Evolutionary conservation across 1,140 invertebrate genomes (phyloP).

Genomic region (Melitaea cinxia): DNA sequence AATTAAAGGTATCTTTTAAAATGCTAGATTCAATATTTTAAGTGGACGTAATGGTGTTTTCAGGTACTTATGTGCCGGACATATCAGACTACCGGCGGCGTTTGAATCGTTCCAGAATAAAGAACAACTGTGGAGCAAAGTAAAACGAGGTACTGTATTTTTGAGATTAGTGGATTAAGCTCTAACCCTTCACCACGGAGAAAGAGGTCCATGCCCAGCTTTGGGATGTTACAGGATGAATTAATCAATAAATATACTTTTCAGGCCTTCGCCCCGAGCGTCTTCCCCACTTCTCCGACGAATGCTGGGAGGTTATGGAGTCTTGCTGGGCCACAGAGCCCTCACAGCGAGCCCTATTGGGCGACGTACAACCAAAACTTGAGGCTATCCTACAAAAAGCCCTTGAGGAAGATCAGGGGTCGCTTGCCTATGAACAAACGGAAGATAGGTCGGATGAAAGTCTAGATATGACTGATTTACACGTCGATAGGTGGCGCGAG

Average conservation of each 20-base stretch:
- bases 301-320: slow-evolving; percentile 93
- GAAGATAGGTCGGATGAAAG: slow-evolving; percentile 47
- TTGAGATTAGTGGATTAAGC: too few relatives aligned
- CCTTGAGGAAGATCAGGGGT: slow-evolving; percentile 15
- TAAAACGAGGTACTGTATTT: slow-evolving; percentile 86
- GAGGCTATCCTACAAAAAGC: slow-evolving; percentile 62
- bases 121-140: slow-evolving; percentile 93
- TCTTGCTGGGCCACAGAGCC: slow-evolving; percentile 93
- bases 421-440: neutral
- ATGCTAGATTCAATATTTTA: too few relatives aligned
- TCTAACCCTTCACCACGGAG: too few relatives aligned
- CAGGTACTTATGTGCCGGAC: slow-evolving; percentile 91
- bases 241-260: too few relatives aligned
- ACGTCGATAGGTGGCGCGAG: neutral
- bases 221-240: too few relatives aligned
- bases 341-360: slow-evolving; percentile 87
- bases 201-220: too few relatives aligned
- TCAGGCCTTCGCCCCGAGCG: slow-evolving; percentile 89
- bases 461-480: slow-evolving; percentile 55
- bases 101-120: slow-evolving; percentile 95
- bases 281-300: slow-evolving; percentile 87
- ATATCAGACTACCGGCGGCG: slow-evolving; percentile 88
- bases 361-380: slow-evolving; percentile 88
- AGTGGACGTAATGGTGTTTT: too few relatives aligned
- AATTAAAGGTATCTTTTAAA: too few relatives aligned